These are phyloP conservation scores for Florisuga fusca DNA, from an alignment of 2,797 vertebrate genomes.

Conservation along the genomic window DNA sequence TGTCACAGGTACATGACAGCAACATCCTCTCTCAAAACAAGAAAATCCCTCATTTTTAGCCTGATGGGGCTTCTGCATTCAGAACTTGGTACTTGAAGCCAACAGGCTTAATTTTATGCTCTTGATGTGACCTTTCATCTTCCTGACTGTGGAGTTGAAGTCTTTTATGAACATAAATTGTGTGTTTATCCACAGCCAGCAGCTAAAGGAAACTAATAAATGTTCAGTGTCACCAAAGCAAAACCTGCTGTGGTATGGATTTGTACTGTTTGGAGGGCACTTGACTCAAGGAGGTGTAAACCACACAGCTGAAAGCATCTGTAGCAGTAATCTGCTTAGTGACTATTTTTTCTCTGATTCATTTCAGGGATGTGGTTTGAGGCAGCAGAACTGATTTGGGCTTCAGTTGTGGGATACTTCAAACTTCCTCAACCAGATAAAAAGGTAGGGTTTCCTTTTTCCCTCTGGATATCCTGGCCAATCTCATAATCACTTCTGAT, in stretches of 20 bases:
- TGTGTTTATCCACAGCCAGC: not conserved
- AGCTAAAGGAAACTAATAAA: not conserved
- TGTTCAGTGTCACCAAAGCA: not conserved
- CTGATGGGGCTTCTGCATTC: not conserved
- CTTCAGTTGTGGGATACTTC: conserved; percentile 89
- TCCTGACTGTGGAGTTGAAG: not conserved
- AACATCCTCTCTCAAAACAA: not conserved
- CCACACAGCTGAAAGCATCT: not conserved
- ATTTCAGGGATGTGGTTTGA: conserved; percentile 92
- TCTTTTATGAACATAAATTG: not conserved
- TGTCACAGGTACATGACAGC: not conserved
- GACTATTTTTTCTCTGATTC: not conserved
- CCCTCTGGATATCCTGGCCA: not conserved
- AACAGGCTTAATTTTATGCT: not conserved
- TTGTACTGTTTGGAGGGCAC: not conserved
- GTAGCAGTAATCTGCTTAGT: not conserved
- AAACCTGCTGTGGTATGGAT: not conserved
- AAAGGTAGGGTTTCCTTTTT: conserved; percentile 83
- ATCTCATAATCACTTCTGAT: not conserved
- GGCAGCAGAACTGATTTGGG: conserved; percentile 91
- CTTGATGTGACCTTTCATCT: not conserved
- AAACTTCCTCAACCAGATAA: conserved; percentile 92
- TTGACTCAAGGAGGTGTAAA: not conserved
- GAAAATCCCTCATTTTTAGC: not conserved
- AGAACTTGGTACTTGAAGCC: not conserved